A percentile compares a stretch with the other conserved stretches of the same genome.
These are phyloP conservation scores for Sciurus niger DNA, from an alignment of 2,113 vertebrate species.

Conservation along the genomic window DNA sequence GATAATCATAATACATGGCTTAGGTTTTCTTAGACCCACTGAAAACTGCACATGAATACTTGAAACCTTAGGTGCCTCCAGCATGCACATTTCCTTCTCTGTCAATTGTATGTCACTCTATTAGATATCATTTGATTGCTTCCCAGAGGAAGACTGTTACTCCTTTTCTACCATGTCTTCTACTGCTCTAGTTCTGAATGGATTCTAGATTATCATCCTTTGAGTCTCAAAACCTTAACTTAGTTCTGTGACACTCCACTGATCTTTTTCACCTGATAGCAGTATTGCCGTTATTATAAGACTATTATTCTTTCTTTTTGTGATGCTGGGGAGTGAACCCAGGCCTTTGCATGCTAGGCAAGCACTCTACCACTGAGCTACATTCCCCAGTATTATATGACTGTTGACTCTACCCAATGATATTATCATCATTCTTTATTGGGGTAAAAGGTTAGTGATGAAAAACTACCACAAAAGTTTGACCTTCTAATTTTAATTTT, in stretches of 20 bases:
- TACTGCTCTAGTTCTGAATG: not conserved
- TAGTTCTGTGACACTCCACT: not conserved
- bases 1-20: not conserved
- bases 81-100: not conserved
- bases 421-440: not conserved
- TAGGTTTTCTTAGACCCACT: not conserved
- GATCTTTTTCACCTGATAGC: not conserved
- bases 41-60: not conserved
- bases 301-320: not conserved
- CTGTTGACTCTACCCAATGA: not conserved
- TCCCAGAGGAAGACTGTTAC: not conserved
- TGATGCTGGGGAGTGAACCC: no score
- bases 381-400: not conserved
- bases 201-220: conserved; percentile 25
- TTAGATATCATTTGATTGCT: not conserved
- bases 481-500: conserved; percentile 50
- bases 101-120: not conserved
- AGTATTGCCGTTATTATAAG: not conserved
- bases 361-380: no score
- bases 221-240: conserved; percentile 26
- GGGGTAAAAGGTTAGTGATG: not conserved
- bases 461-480: not conserved
- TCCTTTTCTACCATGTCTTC: not conserved
- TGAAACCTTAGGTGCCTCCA: not conserved
- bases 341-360: no score